phyloP scores from a whole-genome alignment of 2,113 vertebrate genomes.

The Clinocottus analis region DNA sequence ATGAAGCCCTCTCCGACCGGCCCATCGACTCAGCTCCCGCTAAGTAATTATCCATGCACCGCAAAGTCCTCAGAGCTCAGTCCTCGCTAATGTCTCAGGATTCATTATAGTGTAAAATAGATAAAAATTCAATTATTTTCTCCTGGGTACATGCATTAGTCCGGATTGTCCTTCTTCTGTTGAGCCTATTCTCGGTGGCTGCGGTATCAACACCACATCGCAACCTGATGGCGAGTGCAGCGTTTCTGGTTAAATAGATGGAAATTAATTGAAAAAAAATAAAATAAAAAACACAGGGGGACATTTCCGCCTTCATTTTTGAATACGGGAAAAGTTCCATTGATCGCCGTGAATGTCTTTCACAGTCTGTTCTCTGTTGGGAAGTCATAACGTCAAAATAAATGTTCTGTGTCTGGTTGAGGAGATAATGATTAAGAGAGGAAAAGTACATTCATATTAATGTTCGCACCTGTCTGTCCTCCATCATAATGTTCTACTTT shows the following conservation, averaged over 20 bases:
- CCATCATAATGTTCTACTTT: neutral
- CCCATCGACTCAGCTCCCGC: constrained; percentile 59
- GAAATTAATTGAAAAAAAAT: constrained; percentile 34
- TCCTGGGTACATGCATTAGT: constrained; percentile 62
- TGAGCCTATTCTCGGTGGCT: constrained; percentile 45
- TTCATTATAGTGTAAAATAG: constrained; percentile 76
- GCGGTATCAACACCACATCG: constrained; percentile 54
- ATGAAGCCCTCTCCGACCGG: constrained; percentile 47
- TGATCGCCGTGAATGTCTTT: constrained; percentile 35
- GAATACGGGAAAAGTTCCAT: constrained; percentile 26
- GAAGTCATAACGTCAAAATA: constrained; percentile 24
- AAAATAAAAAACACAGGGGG: neutral
- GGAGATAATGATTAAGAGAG: constrained; percentile 43
- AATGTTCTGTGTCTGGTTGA: constrained; percentile 17
- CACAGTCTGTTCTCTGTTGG: constrained; percentile 9
- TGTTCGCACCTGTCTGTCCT: constrained; percentile 2
- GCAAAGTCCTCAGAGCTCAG: constrained; percentile 48
- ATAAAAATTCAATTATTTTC: constrained; percentile 81
- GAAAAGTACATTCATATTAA: neutral
- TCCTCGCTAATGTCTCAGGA: constrained; percentile 64
- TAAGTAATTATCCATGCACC: constrained; percentile 68
- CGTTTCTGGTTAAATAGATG: constrained; percentile 43
- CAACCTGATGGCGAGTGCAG: constrained; percentile 42
- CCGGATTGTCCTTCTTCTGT: constrained; percentile 43
- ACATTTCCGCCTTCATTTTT: neutral